Percentiles rank a stretch among this genome's conserved stretches.
phyloP scores from a whole-genome alignment of 2,113 vertebrate species.

The Campylorhamphus procurvoides region DNA sequence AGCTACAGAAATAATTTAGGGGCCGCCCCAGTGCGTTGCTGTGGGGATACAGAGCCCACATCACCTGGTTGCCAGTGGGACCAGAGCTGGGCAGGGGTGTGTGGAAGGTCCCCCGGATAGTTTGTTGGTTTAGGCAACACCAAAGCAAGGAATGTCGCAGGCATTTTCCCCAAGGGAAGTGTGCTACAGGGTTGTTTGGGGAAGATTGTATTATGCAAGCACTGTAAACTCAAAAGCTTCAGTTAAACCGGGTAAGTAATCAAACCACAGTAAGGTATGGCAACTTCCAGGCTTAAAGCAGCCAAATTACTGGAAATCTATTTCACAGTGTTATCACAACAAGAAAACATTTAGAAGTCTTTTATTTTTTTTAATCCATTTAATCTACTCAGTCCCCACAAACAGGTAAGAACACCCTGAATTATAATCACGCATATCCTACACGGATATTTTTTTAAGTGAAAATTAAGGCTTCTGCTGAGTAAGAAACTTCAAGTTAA shows the following conservation, averaged over 20 bases:
- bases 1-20: not conserved
- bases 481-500: not conserved
- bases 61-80: accelerated
- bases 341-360: too few relatives aligned
- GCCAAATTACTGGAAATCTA: not conserved
- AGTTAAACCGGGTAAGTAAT: not conserved
- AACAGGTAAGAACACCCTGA: not conserved
- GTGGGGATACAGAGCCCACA: not conserved
- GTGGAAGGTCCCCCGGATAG: not conserved
- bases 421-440: not conserved
- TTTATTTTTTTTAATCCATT: not conserved
- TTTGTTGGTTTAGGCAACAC: not conserved
- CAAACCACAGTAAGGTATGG: not conserved
- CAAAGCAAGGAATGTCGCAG: not conserved
- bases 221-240: not conserved
- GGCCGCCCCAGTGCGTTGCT: accelerated
- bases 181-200: not conserved
- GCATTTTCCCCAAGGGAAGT: accelerated
- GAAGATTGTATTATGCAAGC: not conserved
- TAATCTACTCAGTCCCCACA: not conserved
- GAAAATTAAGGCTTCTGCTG: not conserved
- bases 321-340: not conserved
- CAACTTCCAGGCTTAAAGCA: not conserved
- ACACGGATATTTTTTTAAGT: not conserved
- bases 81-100: not conserved